Base-by-base conservation (phyloP, 2,797 vertebrate species). In the Chloroceryle amazona region DNA sequence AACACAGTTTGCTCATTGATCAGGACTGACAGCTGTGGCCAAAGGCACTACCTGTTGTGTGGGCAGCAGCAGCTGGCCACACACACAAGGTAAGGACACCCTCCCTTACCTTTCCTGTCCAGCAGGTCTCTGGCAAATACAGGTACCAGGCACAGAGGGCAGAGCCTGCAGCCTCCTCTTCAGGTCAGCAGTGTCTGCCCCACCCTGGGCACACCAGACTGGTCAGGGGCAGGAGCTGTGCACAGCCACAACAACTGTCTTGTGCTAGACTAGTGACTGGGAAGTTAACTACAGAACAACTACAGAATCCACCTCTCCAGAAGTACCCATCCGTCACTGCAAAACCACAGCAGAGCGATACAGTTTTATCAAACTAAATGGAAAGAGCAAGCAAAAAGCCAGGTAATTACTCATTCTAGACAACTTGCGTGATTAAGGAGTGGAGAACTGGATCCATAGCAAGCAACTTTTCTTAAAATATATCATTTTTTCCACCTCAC, bases 331-430 rank as follows among this genome's bases (percentile, higher is more conserved):
- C 47, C 60, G 67, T 83, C 63, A 73, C 19, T 49, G 65, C 13
- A 25, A 19, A 86, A 66, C 6, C 68, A 60, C 28, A 70, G 62
- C 73, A 81, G 73, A 79, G 28, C 2, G 1, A 79, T 19, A 75
- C 2, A 26, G 26, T 81, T 84, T 57, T 61, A 86, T 54, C 52
- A 93, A 89, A 89, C 21, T 71, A 80, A 73, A 52, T 35, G 33
- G 41, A 70, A 86, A 79, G 26, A 76, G 26, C 23, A 44, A 76
- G 39, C 7, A 89, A 85, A 35, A 7, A 0, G 1, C 2, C 3
- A 25, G 25, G 31, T 65, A 94, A 86, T 71, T 80, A 86, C n/a
- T 95, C 33, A 85, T 61, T 88, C 81, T 71, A 51, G 63, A 84
- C 19, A 86, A 67, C n/a, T 42, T 80, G 19, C 33, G 28, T 61